A percentile compares a stretch with the other conserved stretches of the same genome.
phyloP scores from a whole-genome alignment of 2,113 vertebrate species.

The Daboia siamensis region DNA sequence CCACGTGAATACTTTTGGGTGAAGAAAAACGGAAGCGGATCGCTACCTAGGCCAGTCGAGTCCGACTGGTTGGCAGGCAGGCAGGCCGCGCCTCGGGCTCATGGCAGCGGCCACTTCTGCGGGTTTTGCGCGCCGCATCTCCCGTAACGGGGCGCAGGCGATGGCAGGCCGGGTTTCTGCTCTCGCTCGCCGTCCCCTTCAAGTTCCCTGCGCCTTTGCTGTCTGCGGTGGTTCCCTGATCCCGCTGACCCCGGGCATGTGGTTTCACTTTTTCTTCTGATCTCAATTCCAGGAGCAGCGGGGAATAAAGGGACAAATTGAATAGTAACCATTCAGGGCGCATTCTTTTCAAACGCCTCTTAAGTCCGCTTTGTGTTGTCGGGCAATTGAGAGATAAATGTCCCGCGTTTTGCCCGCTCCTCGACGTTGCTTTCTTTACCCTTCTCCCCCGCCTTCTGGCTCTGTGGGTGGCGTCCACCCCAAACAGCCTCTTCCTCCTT shows the following conservation, averaged over 20 bases:
- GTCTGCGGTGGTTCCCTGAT: slow-evolving; percentile 98
- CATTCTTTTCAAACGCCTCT: slow-evolving; percentile 86
- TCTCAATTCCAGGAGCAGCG: slow-evolving; percentile 98
- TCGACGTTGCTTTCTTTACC: slow-evolving; percentile 58
- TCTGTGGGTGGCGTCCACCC: slow-evolving; percentile 19
- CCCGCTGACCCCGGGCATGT: slow-evolving; percentile 97
- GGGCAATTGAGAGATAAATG: slow-evolving; percentile 81
- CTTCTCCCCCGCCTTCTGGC: slow-evolving; percentile 52
- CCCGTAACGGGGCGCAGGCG: slow-evolving; percentile 95
- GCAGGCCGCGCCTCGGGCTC: slow-evolving; percentile 43
- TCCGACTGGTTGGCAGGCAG: slow-evolving; percentile 80
- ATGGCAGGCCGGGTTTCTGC: slow-evolving; percentile 95
- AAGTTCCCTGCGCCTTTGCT: slow-evolving; percentile 89
- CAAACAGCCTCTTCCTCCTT: neutral
- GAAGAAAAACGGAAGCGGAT: neutral
- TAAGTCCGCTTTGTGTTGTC: slow-evolving; percentile 92
- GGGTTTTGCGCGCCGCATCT: slow-evolving; percentile 87
- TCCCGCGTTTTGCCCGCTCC: slow-evolving; percentile 73
- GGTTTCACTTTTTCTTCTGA: slow-evolving; percentile 99
- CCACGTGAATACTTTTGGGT: neutral
- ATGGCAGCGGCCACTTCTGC: slow-evolving; percentile 75
- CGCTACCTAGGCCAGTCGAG: slow-evolving; percentile 64
- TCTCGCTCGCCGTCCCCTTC: slow-evolving; percentile 96
- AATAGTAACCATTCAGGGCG: slow-evolving; percentile 99
- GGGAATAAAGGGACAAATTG: slow-evolving; percentile 99